Base-by-base conservation (phyloP, 2,113 vertebrate species). In the Hemibagrus wyckioides region DNA sequence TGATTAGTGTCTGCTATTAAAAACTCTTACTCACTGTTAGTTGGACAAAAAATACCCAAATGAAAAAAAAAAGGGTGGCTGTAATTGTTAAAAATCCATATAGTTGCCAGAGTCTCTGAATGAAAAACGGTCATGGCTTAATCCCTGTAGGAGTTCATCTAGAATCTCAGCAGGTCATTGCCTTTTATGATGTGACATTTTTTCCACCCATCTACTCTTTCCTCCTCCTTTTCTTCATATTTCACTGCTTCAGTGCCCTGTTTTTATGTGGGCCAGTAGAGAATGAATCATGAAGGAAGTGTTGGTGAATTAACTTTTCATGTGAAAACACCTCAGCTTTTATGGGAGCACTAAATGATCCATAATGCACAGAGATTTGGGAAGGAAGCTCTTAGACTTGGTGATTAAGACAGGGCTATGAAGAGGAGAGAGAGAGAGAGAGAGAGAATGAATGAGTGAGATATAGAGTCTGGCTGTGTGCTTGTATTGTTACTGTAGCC, bases 271-370 rank as follows among this genome's bases (percentile, higher is more conserved):
- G 89, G 89, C 86, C 89, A 88, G 89, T 91, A 86, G 90, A 90
- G 89, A 93, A 95, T 94, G 92, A 95, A 94, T 95, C 91, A 94
- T 89, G 85, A 87, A 85, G 81, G 90, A 94, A 93, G 92, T 90
- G 86, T 92, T 90, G 91, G 92, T 92, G 92, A 91, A 95, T 94
- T 95, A 95, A 94, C 93, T 94, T 96, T 95, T 95, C 93, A 95
- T 95, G 94, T 94, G 94, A 94, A 94, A 94, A 94, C 94, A 94
- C 93, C 94, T 94, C 88, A 90, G 93, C 90, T 94, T 89, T 95
- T 95, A 96, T 93, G 91, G 92, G 91, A 91, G 93, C 92, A 91
- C 94, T 95, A 96, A 96, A 96, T 93, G 94, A 93, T 93, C 93
- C 92, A 94, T 96, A 95, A 95, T 95, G 92, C 90, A 71, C 19